These are phyloP conservation scores for Numenius phaeopus DNA, from an alignment of 2,797 vertebrate species.

Conservation along the genomic window DNA sequence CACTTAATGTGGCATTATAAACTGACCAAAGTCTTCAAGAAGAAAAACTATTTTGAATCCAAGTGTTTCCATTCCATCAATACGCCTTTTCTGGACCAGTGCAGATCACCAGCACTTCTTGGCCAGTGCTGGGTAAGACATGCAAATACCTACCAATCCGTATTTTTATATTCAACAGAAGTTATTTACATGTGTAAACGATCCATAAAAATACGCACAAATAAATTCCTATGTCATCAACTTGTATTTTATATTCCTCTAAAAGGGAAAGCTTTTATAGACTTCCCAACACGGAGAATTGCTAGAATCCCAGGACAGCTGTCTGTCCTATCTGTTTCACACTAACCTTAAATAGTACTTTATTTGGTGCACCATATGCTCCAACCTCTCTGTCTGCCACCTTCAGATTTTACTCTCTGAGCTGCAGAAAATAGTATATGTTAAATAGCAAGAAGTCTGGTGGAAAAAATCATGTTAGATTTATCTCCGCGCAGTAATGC, in stretches of 20 bases:
- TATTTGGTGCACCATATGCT: constrained; percentile 12
- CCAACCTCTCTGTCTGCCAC: constrained; percentile 37
- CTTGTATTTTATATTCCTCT: background rate
- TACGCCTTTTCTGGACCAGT: background rate
- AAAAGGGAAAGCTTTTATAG: background rate
- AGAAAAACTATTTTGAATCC: background rate
- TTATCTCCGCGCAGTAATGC: background rate
- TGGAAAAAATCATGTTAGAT: background rate
- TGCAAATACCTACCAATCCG: background rate
- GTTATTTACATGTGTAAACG: background rate
- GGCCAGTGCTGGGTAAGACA: rapidly evolving
- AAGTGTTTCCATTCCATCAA: background rate
- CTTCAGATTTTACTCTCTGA: background rate
- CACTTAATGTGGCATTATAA: background rate
- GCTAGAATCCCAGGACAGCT: background rate
- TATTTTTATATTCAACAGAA: background rate
- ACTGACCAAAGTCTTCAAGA: background rate
- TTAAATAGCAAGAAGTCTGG: background rate
- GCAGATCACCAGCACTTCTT: background rate
- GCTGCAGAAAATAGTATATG: constrained; percentile 1
- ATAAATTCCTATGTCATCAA: background rate
- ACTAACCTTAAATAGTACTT: background rate
- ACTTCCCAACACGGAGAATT: background rate
- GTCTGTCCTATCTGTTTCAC: background rate
- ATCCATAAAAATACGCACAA: background rate